Percentiles rank a stretch among this genome's conserved stretches.
These are phyloP conservation scores for Apocrypta bakeri DNA, from an alignment of 1,140 invertebrate species.

Conservation along the genomic window DNA sequence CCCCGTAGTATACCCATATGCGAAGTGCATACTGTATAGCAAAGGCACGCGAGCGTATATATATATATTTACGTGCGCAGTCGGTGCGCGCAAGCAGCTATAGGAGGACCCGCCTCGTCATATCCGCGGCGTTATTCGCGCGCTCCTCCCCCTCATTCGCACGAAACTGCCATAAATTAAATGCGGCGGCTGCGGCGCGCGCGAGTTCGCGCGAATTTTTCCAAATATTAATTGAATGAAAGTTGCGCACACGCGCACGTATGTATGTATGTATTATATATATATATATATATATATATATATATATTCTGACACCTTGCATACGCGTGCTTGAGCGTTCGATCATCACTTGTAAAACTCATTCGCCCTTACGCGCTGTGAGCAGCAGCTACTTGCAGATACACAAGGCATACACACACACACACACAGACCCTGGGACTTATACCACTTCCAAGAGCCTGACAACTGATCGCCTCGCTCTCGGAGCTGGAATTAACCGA, in stretches of 20 bases:
- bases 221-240: constrained; percentile 36
- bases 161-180: constrained; percentile 29
- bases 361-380: too few relatives aligned
- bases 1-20: too few relatives aligned
- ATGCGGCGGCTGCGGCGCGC: neutral
- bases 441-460: too few relatives aligned
- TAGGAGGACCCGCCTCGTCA: constrained; percentile 5
- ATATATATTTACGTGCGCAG: neutral
- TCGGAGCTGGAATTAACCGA: too few relatives aligned
- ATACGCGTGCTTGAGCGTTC: neutral
- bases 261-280: too few relatives aligned
- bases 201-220: constrained; percentile 11
- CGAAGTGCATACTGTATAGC: neutral
- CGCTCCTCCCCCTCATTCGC: constrained; percentile 33
- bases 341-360: neutral
- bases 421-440: too few relatives aligned
- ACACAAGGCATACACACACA: too few relatives aligned
- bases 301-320: neutral
- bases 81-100: too few relatives aligned
- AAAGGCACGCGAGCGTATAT: neutral
- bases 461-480: too few relatives aligned
- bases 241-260: neutral
- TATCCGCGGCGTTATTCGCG: constrained; percentile 10
- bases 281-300: too few relatives aligned
- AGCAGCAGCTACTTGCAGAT: too few relatives aligned